Evolutionary conservation across 2,888 invertebrate species (phyloP).

Genomic region (Hirtodrosophila duncani): DNA sequence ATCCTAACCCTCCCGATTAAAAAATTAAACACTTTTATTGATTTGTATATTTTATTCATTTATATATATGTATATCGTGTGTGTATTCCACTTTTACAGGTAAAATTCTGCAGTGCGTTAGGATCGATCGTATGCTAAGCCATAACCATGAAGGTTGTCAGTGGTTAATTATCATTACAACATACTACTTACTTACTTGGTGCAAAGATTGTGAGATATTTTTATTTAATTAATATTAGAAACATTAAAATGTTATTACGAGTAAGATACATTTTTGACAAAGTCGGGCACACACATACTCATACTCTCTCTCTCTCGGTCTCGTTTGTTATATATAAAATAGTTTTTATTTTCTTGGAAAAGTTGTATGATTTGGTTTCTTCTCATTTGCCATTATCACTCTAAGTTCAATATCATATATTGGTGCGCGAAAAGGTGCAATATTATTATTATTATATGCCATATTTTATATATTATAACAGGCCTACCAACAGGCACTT

Average conservation of each 20-base stretch:
- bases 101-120: conserved; percentile 12
- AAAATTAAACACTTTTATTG: conserved; percentile 27
- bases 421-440: conserved; percentile 67
- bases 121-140: too few relatives aligned
- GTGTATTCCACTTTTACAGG: conserved; percentile 19
- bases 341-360: conserved; percentile 38
- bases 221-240: conserved; percentile 25
- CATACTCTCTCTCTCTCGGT: conserved; percentile 35
- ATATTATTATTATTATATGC: conserved; percentile 26
- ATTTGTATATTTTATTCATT: conserved; percentile 53
- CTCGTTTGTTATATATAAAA: conserved; percentile 45
- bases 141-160: conserved; percentile 14
- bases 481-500: conserved; percentile 9
- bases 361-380: conserved; percentile 9
- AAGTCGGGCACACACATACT: conserved; percentile 41
- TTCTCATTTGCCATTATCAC: conserved; percentile 45
- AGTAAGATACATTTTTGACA: conserved; percentile 35
- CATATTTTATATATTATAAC: conserved; percentile 12
- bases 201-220: conserved; percentile 39
- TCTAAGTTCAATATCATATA: conserved; percentile 69
- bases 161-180: conserved; percentile 42
- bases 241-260: conserved; percentile 35
- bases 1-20: too few relatives aligned
- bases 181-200: conserved; percentile 58
- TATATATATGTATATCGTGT: conserved; percentile 20